These are phyloP conservation scores for Mesorhabditis spiculigera DNA, from an alignment of 2,888 invertebrate genomes.

Conservation along the genomic window DNA sequence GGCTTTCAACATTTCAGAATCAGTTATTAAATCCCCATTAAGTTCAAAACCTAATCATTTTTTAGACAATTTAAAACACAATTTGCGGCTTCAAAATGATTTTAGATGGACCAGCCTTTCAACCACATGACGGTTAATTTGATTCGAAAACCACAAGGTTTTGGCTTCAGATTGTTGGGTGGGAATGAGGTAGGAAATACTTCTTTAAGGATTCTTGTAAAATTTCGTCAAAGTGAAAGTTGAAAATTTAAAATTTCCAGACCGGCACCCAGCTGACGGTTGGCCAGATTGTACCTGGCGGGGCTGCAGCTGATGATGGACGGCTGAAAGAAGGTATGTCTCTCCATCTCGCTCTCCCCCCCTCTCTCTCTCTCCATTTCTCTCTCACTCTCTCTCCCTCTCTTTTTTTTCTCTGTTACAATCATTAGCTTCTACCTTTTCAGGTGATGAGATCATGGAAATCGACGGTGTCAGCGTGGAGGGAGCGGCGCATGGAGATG, in stretches of 20 bases:
- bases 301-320: slow-evolving; percentile 87
- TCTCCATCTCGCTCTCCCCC: no score
- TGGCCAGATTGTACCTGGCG: slow-evolving; percentile 91
- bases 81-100: no score
- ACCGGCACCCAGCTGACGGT: slow-evolving; percentile 72
- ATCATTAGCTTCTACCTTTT: background rate
- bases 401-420: no score
- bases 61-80: slow-evolving; percentile 6
- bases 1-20: no score
- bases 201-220: no score
- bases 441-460: slow-evolving; percentile 20
- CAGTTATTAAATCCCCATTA: no score
- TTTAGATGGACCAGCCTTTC: slow-evolving; percentile 29
- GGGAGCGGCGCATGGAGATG: slow-evolving; percentile 85
- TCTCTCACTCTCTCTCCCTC: no score
- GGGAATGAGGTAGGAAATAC: slow-evolving; percentile 82
- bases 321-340: slow-evolving; percentile 74
- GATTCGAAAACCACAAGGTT: slow-evolving; percentile 85
- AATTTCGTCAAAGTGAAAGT: background rate
- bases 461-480: slow-evolving; percentile 76
- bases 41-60: no score
- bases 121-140: slow-evolving; percentile 77
- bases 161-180: slow-evolving; percentile 95
- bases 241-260: slow-evolving; percentile 16
- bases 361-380: no score